These are phyloP conservation scores for Euphydryas editha DNA, from an alignment of 2,888 invertebrate species.

Conservation along the genomic window DNA sequence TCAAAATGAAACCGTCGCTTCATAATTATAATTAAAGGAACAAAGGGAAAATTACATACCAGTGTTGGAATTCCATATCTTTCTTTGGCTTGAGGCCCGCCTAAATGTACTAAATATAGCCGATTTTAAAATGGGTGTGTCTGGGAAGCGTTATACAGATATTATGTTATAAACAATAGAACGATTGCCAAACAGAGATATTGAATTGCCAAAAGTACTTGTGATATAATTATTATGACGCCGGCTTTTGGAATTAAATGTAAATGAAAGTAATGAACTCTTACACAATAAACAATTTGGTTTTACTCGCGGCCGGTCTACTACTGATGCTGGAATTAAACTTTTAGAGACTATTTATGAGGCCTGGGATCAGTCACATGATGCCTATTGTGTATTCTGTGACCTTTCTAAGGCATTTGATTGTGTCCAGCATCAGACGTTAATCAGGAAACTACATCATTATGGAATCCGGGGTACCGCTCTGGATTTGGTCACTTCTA, in stretches of 20 bases:
- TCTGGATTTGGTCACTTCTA: no score
- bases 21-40: no score
- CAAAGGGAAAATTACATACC: background rate
- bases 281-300: background rate
- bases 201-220: conserved; percentile 1
- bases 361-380: no score
- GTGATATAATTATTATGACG: background rate
- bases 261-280: background rate
- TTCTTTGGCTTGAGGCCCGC: conserved; percentile 7
- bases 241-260: background rate
- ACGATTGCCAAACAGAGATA: conserved; percentile 33
- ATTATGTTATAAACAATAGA: conserved; percentile 29
- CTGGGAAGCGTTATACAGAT: conserved; percentile 4
- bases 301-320: no score
- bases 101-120: conserved; percentile 5
- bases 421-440: no score
- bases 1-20: no score
- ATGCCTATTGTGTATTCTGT: no score
- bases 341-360: no score
- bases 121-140: conserved; percentile 23
- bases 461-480: no score
- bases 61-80: background rate
- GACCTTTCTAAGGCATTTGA: no score
- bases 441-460: no score
- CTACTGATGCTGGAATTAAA: no score